These are phyloP conservation scores for Caloenas nicobarica DNA, from an alignment of 2,113 vertebrate species.

Conservation along the genomic window DNA sequence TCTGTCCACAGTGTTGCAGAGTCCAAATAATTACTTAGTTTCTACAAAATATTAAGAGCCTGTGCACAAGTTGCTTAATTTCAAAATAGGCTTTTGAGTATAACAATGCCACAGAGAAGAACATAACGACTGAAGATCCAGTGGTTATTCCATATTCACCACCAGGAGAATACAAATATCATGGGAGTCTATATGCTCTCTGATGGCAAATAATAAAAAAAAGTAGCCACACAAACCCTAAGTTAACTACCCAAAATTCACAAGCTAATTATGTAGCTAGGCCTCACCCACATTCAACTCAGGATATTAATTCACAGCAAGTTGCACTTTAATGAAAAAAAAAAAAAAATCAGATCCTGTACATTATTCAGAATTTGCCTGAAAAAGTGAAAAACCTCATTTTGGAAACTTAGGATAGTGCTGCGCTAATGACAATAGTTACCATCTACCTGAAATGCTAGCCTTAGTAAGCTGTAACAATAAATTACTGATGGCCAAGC, in stretches of 20 bases:
- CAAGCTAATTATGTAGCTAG: not conserved
- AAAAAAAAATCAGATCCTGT: not conserved
- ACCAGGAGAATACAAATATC: not conserved
- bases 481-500: not conserved
- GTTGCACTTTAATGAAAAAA: not conserved
- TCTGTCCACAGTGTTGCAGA: not conserved
- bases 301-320: not conserved
- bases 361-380: not conserved
- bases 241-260: not conserved
- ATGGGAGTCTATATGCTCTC: not conserved
- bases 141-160: not conserved
- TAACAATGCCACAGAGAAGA: not conserved
- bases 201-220: not conserved
- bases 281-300: not conserved
- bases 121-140: not conserved
- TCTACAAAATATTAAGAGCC: not conserved
- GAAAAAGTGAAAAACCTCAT: not conserved
- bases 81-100: not conserved
- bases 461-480: not conserved
- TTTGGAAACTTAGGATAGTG: not conserved
- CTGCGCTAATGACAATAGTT: not conserved
- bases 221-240: not conserved
- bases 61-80: not conserved
- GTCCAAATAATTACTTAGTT: not conserved
- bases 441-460: not conserved